Evolutionary conservation across 1,140 invertebrate species (phyloP).

Genomic region (Caenorhabditis brenneri): DNA sequence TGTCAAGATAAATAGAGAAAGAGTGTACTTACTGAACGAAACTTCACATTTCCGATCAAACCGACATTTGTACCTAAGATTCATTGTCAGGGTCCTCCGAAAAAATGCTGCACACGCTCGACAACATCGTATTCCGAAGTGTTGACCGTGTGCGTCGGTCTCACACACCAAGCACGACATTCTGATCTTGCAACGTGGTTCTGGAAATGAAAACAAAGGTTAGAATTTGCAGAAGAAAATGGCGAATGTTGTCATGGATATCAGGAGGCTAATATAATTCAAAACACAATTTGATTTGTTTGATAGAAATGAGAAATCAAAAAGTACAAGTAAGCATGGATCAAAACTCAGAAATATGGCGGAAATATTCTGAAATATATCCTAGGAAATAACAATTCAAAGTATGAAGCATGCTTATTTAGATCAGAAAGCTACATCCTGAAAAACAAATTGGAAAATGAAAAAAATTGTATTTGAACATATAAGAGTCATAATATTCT

Average conservation of each 20-base stretch:
- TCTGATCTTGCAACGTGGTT: background rate
- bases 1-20: background rate
- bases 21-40: slow-evolving; percentile 42
- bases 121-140: slow-evolving; percentile 50
- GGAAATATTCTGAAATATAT: too few species aligned
- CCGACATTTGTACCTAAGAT: slow-evolving; percentile 52
- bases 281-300: background rate
- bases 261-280: background rate
- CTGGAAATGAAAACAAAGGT: background rate
- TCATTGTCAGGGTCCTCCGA: slow-evolving; percentile 43
- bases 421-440: background rate
- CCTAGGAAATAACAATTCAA: too few species aligned
- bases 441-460: background rate
- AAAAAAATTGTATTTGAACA: background rate
- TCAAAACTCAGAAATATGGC: too few species aligned
- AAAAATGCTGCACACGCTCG: slow-evolving; percentile 55
- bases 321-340: background rate
- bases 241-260: background rate
- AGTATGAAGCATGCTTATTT: too few species aligned
- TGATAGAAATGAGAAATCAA: background rate
- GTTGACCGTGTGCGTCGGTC: slow-evolving; percentile 45
- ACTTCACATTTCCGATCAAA: slow-evolving; percentile 51
- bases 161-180: slow-evolving; percentile 51
- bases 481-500: background rate
- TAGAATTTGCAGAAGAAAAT: background rate